phyloP scores from a whole-genome alignment of 2,797 vertebrate genomes.

The Gymnopithys bicolor region DNA sequence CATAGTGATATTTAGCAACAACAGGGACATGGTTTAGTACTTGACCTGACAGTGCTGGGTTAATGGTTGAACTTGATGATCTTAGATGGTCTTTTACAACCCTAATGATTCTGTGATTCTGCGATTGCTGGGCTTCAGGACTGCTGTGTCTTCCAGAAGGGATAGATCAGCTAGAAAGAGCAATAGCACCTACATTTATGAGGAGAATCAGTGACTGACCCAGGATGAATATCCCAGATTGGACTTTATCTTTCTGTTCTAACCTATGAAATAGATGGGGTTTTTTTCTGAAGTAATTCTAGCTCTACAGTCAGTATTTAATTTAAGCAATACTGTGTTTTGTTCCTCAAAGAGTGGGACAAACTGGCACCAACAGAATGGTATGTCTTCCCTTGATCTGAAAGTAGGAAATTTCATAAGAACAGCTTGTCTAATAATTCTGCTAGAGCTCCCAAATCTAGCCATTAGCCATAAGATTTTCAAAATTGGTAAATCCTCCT shows the following conservation, averaged over 20 bases:
- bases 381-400: rapidly evolving
- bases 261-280: neutral
- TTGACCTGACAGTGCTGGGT: neutral
- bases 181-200: neutral
- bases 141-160: rapidly evolving
- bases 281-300: neutral
- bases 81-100: neutral
- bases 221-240: neutral
- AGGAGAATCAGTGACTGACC: neutral
- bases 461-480: neutral
- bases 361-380: neutral
- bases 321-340: neutral
- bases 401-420: neutral
- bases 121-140: neutral
- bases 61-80: neutral
- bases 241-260: neutral
- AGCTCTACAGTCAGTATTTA: neutral
- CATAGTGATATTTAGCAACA: too few relatives aligned
- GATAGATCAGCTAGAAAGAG: neutral
- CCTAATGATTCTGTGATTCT: neutral
- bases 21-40: neutral
- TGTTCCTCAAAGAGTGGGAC: neutral
- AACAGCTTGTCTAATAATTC: neutral
- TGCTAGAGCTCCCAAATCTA: neutral
- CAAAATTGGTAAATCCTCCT: neutral